Percentiles rank a stretch among this genome's conserved stretches.
phyloP scores from a whole-genome alignment of 2,888 invertebrate species.

The Watsonalla binaria region DNA sequence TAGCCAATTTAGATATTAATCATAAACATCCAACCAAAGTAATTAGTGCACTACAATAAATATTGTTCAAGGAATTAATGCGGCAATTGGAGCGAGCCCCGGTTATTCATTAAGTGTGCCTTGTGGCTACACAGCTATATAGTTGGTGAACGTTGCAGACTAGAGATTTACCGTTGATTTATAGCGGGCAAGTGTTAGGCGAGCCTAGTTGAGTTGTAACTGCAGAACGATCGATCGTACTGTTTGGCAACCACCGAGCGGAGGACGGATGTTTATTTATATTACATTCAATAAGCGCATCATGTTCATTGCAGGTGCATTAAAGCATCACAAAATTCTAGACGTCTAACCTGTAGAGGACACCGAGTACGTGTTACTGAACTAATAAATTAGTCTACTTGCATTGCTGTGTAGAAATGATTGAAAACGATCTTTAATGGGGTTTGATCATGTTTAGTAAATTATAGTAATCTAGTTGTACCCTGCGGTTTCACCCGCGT shows the following conservation, averaged over 20 bases:
- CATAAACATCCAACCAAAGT: constrained; percentile 2
- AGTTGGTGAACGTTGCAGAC: background rate
- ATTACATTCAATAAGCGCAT: background rate
- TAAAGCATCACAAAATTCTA: no score
- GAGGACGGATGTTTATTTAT: background rate
- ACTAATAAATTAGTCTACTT: no score
- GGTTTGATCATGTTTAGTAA: no score
- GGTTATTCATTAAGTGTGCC: constrained; percentile 35
- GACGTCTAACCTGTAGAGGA: no score
- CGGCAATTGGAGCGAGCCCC: constrained; percentile 36
- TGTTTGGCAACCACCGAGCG: background rate
- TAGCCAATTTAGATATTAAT: no score
- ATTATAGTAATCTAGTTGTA: no score
- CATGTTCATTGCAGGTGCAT: no score
- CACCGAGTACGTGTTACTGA: no score
- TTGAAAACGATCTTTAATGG: no score
- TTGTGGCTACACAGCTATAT: background rate
- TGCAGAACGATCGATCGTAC: background rate
- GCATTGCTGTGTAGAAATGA: no score
- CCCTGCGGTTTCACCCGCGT: no score
- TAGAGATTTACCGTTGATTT: background rate
- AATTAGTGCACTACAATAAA: constrained; percentile 45
- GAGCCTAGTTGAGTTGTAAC: background rate
- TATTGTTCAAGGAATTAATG: constrained; percentile 41
- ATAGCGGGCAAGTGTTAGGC: background rate